Evolutionary conservation across 2,888 invertebrate genomes (phyloP), one percentile per base, ranked within the genome.

Genomic region (Lobophora halterata): DNA sequence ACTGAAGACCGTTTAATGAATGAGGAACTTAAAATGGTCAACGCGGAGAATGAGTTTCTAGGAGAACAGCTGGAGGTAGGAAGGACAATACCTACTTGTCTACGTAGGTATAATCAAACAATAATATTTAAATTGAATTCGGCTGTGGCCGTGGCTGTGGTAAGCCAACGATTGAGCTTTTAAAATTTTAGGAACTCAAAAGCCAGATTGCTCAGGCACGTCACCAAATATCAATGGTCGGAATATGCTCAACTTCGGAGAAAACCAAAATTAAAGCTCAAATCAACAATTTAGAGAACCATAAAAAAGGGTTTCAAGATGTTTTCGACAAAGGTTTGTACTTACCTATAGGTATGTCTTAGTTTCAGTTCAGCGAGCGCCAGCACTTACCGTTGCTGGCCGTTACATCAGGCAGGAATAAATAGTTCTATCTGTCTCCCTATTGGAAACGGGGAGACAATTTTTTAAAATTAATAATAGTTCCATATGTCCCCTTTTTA

Each of bases 191-290:
- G 85, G 66, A 59, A 7, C 20, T 75, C 5, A 71, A 69, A 49
- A 60, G 57, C 19, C 56, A 71, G 57, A 62, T 79, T 3, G 62
- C 65, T 2, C 63, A 73, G 37, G 51, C 54, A 18, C 62, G 52
- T 9, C 58, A 70, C 21, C 77, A 81, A 43, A 65, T 73, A 27
- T 65, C 72, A 10, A 65, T 74, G 59, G 71, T 76, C 6, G 63
- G 73, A 35, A 73, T 82, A 39, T 80, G 76, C 40, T 65, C 60
- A 19, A 57, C 50, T 8, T 76, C 81, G 2, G 83, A 80, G 47
- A 70, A 65, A 36, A 54, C 53, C 24, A 81, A 79, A 61, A 64
- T 71, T 16, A 56, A 64, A 30, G 52, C 55, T 7, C 70, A 74
- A 29, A 45, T 68, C 3, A 34, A 39, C 3, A 56, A 56, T 32